A percentile compares a stretch with the other conserved stretches of the same genome.
Evolutionary conservation across 37 sponge, comb jelly and placozoan genomes (phyloP).

Genomic region (Halichondria panicea): DNA sequence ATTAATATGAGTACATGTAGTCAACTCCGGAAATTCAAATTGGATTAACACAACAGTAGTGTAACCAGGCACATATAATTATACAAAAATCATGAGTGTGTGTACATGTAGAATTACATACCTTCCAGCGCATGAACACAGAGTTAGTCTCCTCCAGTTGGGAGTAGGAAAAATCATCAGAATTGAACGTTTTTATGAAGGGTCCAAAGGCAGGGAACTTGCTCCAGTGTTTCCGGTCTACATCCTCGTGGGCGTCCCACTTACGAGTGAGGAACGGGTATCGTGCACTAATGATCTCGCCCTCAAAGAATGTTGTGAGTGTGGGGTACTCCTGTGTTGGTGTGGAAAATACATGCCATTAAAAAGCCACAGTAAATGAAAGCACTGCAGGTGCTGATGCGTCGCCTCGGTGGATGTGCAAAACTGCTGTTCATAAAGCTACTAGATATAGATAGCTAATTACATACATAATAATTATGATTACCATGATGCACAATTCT

Average conservation of each 20-base stretch:
- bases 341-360: background rate
- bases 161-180: constrained; percentile 85
- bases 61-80: too few species aligned
- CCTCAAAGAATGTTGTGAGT: constrained; percentile 95
- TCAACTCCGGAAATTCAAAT: too few species aligned
- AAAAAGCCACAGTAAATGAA: background rate
- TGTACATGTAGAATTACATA: constrained; percentile 20
- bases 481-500: too few species aligned
- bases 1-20: too few species aligned
- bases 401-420: too few species aligned
- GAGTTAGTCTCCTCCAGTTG: constrained; percentile 56
- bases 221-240: constrained; percentile 76
- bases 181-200: constrained; percentile 80
- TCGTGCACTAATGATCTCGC: constrained; percentile 88
- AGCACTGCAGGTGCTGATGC: background rate
- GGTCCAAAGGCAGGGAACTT: constrained; percentile 85
- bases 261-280: constrained; percentile 93
- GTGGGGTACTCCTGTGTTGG: constrained; percentile 78
- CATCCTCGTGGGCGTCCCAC: constrained; percentile 89
- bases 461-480: background rate
- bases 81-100: too few species aligned
- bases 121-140: constrained; percentile 99
- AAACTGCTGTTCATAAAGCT: too few species aligned
- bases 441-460: background rate
- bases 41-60: too few species aligned